Conservation (phyloP, 2,888 invertebrate genomes). For the Cheilosia vernalis region DNA sequence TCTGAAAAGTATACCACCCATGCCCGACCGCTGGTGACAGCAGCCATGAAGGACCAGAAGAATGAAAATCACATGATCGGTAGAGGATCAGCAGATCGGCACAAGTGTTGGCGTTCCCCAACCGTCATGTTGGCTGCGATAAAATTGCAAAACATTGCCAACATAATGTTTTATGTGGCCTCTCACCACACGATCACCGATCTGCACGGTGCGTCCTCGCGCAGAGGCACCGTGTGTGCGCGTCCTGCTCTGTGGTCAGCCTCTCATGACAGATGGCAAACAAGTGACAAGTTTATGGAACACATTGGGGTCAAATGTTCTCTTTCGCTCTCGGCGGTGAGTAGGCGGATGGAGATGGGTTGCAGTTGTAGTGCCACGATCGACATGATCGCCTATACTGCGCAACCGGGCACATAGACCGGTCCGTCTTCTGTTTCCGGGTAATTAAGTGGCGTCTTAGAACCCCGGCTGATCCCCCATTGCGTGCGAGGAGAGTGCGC, state of each 20-base stretch:
- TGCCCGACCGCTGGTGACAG: constrained; percentile 41
- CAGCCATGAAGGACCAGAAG: constrained; percentile 34
- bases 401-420: constrained; percentile 30
- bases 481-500: constrained; percentile 48
- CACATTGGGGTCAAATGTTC: constrained; percentile 70
- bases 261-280: constrained; percentile 66
- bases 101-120: constrained; percentile 62
- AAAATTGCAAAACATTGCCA: constrained; percentile 52
- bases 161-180: constrained; percentile 55
- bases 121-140: constrained; percentile 44
- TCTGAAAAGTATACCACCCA: constrained; percentile 60
- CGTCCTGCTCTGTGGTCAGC: constrained; percentile 26
- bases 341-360: constrained; percentile 57
- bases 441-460: constrained; percentile 74
- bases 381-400: constrained; percentile 48
- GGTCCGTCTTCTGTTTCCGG: constrained; percentile 69
- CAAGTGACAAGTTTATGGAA: constrained; percentile 75
- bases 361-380: constrained; percentile 27
- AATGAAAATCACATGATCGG: constrained; percentile 32
- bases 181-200: constrained; percentile 64
- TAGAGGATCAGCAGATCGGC: constrained; percentile 3
- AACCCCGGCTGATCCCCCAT: constrained; percentile 47
- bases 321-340: constrained; percentile 21
- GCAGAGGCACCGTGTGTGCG: background rate
- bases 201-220: constrained; percentile 16